These are phyloP conservation scores for Cherax destructor DNA, from an alignment of 1,140 invertebrate species.

Conservation along the genomic window DNA sequence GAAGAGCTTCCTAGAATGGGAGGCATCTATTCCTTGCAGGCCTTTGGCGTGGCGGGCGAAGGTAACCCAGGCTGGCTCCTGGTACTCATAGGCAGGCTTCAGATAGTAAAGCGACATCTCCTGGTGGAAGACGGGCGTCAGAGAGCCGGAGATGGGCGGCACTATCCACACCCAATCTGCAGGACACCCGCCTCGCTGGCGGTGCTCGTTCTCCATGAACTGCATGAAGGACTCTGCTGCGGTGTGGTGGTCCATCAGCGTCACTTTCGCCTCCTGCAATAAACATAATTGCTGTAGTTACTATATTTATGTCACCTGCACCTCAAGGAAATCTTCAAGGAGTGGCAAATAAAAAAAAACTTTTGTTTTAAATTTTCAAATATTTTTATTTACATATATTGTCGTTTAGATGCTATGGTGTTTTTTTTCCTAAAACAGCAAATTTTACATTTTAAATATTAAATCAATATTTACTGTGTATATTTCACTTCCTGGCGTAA, in stretches of 20 bases:
- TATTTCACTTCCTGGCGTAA: too few relatives aligned
- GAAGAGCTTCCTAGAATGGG: neutral
- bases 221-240: slow-evolving; percentile 97
- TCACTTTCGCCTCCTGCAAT: slow-evolving; percentile 84
- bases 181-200: slow-evolving; percentile 90
- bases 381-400: too few relatives aligned
- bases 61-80: slow-evolving; percentile 77
- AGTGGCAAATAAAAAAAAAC: too few relatives aligned
- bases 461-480: too few relatives aligned
- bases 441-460: too few relatives aligned
- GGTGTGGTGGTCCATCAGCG: slow-evolving; percentile 96
- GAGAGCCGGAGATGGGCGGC: slow-evolving; percentile 92
- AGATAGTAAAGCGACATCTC: slow-evolving; percentile 95
- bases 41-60: neutral
- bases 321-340: too few relatives aligned
- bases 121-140: slow-evolving; percentile 95
- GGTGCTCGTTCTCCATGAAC: slow-evolving; percentile 92
- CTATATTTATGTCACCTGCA: too few relatives aligned
- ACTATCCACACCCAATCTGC: slow-evolving; percentile 98
- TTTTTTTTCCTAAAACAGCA: too few relatives aligned
- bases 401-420: too few relatives aligned
- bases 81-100: slow-evolving; percentile 90
- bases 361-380: too few relatives aligned
- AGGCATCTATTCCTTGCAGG: neutral
- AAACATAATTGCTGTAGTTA: neutral